These are phyloP conservation scores for Thecophora atra DNA, from an alignment of 2,888 invertebrate species.

Conservation along the genomic window DNA sequence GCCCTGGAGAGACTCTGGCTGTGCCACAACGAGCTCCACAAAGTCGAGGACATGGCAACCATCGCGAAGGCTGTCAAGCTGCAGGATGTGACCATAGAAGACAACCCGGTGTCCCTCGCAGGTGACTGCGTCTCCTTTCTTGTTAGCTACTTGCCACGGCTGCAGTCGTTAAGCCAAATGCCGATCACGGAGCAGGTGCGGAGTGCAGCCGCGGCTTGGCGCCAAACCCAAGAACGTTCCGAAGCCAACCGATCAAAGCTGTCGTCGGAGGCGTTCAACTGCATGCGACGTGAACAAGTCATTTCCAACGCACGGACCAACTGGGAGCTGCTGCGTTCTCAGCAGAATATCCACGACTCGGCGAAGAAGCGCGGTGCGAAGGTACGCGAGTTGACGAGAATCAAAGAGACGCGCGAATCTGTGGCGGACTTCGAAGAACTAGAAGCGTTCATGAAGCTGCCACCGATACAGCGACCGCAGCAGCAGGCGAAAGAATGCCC, in stretches of 20 bases:
- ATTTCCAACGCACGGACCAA: conserved; percentile 88
- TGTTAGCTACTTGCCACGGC: conserved; percentile 80
- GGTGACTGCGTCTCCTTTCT: conserved; percentile 84
- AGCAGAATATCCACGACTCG: conserved; percentile 60
- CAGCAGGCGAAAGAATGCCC: conserved; percentile 15
- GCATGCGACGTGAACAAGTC: conserved; percentile 79
- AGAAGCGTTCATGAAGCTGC: conserved; percentile 58
- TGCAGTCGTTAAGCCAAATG: conserved; percentile 79
- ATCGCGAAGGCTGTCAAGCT: conserved; percentile 80
- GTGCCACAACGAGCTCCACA: conserved; percentile 69
- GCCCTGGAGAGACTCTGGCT: conserved; percentile 72
- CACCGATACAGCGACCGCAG: conserved; percentile 54
- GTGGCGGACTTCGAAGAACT: conserved; percentile 23
- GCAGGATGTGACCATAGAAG: conserved; percentile 86
- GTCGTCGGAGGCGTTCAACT: conserved; percentile 68
- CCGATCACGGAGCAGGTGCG: conserved; percentile 82
- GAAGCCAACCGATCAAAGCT: conserved; percentile 66
- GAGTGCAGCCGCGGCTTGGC: conserved; percentile 82
- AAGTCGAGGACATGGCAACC: conserved; percentile 86
- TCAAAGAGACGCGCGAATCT: conserved; percentile 55
- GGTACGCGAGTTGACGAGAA: conserved; percentile 54
- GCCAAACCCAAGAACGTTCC: conserved; percentile 78
- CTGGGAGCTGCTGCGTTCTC: conserved; percentile 82
- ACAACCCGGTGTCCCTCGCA: conserved; percentile 83
- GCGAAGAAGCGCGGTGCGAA: conserved; percentile 22